Base-by-base conservation (phyloP, 2,888 invertebrate genomes). In the Cephus runcator region DNA sequence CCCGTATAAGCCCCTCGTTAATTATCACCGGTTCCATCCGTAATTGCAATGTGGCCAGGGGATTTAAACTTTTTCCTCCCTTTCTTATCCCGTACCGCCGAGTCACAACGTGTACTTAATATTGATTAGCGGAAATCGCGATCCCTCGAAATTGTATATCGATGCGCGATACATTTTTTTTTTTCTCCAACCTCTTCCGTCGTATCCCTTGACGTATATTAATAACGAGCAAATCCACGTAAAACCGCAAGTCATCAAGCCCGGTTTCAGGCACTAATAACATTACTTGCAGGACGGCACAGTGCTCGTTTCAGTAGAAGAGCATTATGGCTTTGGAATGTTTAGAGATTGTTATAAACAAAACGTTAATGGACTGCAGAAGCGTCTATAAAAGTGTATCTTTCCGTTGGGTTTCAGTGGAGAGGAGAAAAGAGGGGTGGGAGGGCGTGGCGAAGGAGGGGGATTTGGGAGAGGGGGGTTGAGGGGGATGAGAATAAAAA, bases 361-460 rank as follows among this genome's bases (percentile, higher is more conserved):
- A 86, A 86, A 85, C 88, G 86, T 88, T 91, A 91, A 91, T 91
- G 91, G 89, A 90, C 90, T 90, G 89, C 91, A 91, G 90, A 89
- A 90, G 88, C 89, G 87, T 69, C 87, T 81, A 84, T 89, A 88
- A 88, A 89, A 56, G 56, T 56, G 56, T 56, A 81, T 84, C 85
- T 85, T 85, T 85, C 83, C 82, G 83, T 71, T 71, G 71, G 31
- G 71, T 71, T 12, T 3, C 31, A 0, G 34, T 0, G 11, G 34
- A 4, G 34, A 1, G 23, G 12, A 31, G 71, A 30, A 30, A 11
- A 71, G 71, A 31, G 71, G 12, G 31, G 71, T 0, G 71, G 71
- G 11, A 12, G 12, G 12, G 12, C 3, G 35, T 12, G 12, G 12
- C 0, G 71, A 12, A 3, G 2, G 15, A 23, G 56, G 1, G 12